Base-by-base conservation (phyloP, 1,140 invertebrate genomes). In the Drosophila neocordata region DNA sequence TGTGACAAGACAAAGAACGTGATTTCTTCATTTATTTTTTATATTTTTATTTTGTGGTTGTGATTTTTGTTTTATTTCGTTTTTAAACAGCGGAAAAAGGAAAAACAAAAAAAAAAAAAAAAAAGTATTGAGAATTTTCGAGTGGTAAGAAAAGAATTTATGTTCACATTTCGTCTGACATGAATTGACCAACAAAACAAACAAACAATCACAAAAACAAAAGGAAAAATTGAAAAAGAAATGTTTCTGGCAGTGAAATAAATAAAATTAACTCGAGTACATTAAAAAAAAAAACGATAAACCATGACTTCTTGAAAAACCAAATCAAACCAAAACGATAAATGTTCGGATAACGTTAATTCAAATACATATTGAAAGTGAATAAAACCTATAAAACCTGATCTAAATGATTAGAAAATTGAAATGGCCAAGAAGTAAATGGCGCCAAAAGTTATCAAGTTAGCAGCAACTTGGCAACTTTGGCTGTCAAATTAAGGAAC, bases 1-100 rank as follows among this genome's bases (percentile, higher is more conserved):
- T 13, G 51, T 59, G 56, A 27, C 59, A 76, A 84, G 77, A 85
- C 81, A 85, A 85, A 87, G 81, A 81, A 85, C 81, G 77, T 85
- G 81, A 74, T 85, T 58, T 70, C 61, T 71, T 73, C 69, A 73
- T 60, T 72, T 35, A 1, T 12, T 35, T 63, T 72, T 35, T 12
- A 6, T 34, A 6, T 4, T 9, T 34, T 4, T 34, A 8, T 41
- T 44, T 15, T 44, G 13, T 44, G 8, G 5, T 48, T 48, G 15
- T 18, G 15, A 8, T 20, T 48, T 20, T 48, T 48, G 15, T 48
- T 18, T 48, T 48, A 20, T 48, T 48, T 20, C 13, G 41, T 44
- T 44, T 44, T 44, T 44, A 7, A 13, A 12, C 35, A 12, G 4
- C 24, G 24, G 4, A 24, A 24, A 24, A 24, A 4, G 4, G 24